These are phyloP conservation scores for Elephantulus edwardii DNA, from an alignment of 2,113 vertebrate species.

Conservation along the genomic window DNA sequence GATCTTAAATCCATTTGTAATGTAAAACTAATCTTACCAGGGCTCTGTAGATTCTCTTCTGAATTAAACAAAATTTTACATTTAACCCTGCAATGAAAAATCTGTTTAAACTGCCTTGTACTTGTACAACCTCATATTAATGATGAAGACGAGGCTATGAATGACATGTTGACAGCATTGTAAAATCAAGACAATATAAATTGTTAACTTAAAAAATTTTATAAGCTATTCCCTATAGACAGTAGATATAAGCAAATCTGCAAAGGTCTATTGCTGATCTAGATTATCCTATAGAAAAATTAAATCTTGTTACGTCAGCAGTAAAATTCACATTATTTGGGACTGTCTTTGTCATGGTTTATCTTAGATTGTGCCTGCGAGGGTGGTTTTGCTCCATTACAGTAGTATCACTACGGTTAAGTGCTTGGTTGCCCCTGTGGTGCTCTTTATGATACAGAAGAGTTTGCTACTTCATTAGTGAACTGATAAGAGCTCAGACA, in stretches of 20 bases:
- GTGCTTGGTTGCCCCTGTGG: not conserved
- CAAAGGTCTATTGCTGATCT: conserved; percentile 61
- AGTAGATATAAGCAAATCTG: conserved; percentile 56
- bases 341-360: conserved; percentile 44
- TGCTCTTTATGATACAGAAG: conserved; percentile 26
- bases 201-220: too few relatives aligned
- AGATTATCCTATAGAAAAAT: conserved; percentile 62
- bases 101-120: conserved; percentile 35
- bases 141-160: conserved; percentile 67
- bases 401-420: conserved; percentile 16
- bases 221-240: conserved; percentile 62
- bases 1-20: conserved; percentile 56
- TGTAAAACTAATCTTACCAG: conserved; percentile 52
- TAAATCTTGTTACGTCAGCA: conserved; percentile 62
- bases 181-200: conserved; percentile 70
- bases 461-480: conserved; percentile 55
- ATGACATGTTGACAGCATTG: conserved; percentile 59
- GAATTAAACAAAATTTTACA: conserved; percentile 66
- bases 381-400: conserved; percentile 5
- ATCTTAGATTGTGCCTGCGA: conserved; percentile 35
- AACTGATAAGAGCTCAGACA: conserved; percentile 53
- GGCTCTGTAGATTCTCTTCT: conserved; percentile 44
- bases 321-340: conserved; percentile 64
- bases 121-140: conserved; percentile 63
- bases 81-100: conserved; percentile 62